Evolutionary conservation across 2,888 invertebrate species (phyloP), one percentile per base, ranked within the genome.

Genomic region (Mesorhabditis sp.): DNA sequence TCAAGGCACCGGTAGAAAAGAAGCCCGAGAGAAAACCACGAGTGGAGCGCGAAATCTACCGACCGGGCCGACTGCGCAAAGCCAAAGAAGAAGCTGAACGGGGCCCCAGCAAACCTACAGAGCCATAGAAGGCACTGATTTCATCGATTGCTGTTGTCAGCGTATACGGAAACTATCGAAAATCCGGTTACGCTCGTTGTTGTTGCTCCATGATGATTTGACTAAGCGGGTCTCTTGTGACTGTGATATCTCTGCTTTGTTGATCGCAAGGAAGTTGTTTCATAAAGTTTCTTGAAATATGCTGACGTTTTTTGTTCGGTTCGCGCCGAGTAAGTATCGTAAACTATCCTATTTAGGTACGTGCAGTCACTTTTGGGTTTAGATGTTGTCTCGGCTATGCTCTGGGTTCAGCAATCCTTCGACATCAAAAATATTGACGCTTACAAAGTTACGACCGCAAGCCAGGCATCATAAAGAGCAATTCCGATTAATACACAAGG

Each of bases 21-120:
- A 28, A 28, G 28, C 28, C 28, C 28, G 58, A 50, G n/a, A 10
- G 58, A n/a, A 50, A 50, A 50, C 58, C 58, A 50, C 58, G 58
- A 50, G 58, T 50, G 7, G 58, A 50, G 58, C 58, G 58, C 7
- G 58, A 50, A n/a, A 50, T 50, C 58, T 50, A 50, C n/a, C 58
- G 58, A 50, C 58, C 58, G 7, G 58, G 58, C n/a, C 7, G 58
- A 50, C n/a, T 50, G 58, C 7, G n/a, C 7, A 50, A 50, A 50
- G 58, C n/a, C 58, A 50, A 50, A 50, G 58, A 28, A 28, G 28
- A 50, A 50, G 58, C n/a, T 50, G 58, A 50, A 50, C 58, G 2
- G 7, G 7, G 10, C 58, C 2, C 10, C 58, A 50, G n/a, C 58
- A 10, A 50, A 50, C 7, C 2, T n/a, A n/a, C 58, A 10, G 58